Evolutionary conservation across 2,797 vertebrate genomes (phyloP).

Genomic region (Rhinoraja longicauda): DNA sequence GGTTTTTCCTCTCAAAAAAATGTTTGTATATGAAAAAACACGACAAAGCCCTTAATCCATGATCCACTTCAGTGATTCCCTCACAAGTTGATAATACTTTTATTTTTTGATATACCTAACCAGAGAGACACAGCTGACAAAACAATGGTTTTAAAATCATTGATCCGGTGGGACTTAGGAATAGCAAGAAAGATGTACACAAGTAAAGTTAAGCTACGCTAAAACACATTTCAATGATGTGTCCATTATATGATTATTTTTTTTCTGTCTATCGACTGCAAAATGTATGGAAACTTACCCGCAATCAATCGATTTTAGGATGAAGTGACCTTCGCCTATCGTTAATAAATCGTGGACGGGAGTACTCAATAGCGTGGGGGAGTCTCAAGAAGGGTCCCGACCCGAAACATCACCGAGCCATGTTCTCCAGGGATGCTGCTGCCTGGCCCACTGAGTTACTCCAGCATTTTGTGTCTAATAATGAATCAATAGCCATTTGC

Average conservation of each 20-base stretch:
- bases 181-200: background rate
- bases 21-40: background rate
- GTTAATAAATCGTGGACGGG: background rate
- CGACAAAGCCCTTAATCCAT: background rate
- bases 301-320: background rate
- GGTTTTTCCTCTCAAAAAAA: background rate
- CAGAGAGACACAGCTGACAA: background rate
- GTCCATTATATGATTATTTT: background rate
- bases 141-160: background rate
- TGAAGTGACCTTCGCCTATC: background rate
- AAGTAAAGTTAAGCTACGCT: background rate
- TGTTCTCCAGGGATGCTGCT: no score
- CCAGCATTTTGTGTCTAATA: background rate
- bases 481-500: background rate
- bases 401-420: no score
- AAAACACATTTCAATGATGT: background rate
- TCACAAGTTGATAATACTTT: background rate
- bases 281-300: background rate
- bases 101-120: background rate
- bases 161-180: no score
- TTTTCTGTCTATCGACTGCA: background rate
- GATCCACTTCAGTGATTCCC: background rate
- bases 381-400: no score
- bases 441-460: no score
- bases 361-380: no score